Evolutionary conservation across 2,888 invertebrate species (phyloP).

Genomic region (Eledone cirrhosa): DNA sequence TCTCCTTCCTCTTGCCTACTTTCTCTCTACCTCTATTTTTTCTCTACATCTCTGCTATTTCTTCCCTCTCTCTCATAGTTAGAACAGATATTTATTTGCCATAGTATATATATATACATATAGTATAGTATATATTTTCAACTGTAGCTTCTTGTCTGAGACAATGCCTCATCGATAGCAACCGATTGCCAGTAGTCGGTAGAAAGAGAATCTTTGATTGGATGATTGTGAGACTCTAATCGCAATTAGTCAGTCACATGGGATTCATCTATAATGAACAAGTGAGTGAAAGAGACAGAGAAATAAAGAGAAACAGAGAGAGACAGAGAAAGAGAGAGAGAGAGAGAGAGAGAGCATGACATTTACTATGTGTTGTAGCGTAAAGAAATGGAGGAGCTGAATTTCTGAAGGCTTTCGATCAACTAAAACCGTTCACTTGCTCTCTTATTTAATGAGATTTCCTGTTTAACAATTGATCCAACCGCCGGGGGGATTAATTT

Average conservation of each 20-base stretch:
- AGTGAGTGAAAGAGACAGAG: neutral
- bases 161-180: slow-evolving; percentile 7
- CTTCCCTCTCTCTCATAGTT: neutral
- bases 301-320: neutral
- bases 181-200: slow-evolving; percentile 26
- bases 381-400: slow-evolving; percentile 23
- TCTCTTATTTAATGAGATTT: neutral
- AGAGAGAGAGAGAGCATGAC: slow-evolving; percentile 7
- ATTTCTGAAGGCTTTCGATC: slow-evolving; percentile 3
- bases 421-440: slow-evolving; percentile 11
- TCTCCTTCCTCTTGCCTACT: neutral
- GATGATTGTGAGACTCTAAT: slow-evolving; percentile 19
- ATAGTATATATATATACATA: no score
- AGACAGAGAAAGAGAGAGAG: neutral
- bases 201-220: slow-evolving; percentile 24
- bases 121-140: no score
- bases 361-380: slow-evolving; percentile 18
- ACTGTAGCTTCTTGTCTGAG: neutral
- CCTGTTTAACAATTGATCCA: neutral
- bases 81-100: no score
- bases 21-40: neutral
- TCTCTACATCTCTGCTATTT: neutral
- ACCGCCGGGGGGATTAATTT: slow-evolving; percentile 23
- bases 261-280: slow-evolving; percentile 20
- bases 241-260: slow-evolving; percentile 25